These are phyloP conservation scores for Blastobasis adustella DNA, from an alignment of 2,888 invertebrate species.

Conservation along the genomic window DNA sequence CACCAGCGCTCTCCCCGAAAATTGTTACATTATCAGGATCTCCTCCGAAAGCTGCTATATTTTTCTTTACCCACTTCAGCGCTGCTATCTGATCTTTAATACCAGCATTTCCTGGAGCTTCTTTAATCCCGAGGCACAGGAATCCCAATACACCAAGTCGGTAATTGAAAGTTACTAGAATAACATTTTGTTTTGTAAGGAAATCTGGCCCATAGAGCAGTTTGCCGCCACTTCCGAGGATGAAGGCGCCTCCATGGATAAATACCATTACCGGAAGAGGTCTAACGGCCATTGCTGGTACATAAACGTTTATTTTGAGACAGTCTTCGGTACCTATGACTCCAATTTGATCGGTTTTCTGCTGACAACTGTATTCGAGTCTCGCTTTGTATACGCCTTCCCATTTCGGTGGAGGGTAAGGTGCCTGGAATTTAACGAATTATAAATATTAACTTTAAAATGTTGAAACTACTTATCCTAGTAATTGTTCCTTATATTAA, in stretches of 20 bases:
- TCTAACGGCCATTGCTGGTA: conserved; percentile 31
- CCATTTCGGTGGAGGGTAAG: conserved; percentile 56
- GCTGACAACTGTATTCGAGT: conserved; percentile 49
- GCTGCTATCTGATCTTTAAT: conserved; percentile 63
- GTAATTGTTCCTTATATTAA: too few species aligned
- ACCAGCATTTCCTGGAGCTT: conserved; percentile 62
- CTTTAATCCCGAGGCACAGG: conserved; percentile 52
- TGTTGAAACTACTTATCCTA: too few species aligned
- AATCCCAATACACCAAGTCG: conserved; percentile 58
- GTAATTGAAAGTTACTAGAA: conserved; percentile 60
- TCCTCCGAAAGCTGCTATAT: conserved; percentile 59
- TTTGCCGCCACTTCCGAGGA: conserved; percentile 54
- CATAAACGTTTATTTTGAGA: conserved; percentile 53
- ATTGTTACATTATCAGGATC: conserved; percentile 60
- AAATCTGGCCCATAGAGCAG: conserved; percentile 52
- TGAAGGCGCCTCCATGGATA: conserved; percentile 60
- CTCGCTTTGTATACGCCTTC: conserved; percentile 50
- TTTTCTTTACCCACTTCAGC: conserved; percentile 58
- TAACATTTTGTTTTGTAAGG: conserved; percentile 47
- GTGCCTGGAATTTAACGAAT: conserved; percentile 36
- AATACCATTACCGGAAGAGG: conserved; percentile 59
- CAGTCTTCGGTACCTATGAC: conserved; percentile 54
- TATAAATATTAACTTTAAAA: too few species aligned
- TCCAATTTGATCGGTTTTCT: conserved; percentile 22
- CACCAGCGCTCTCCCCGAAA: conserved; percentile 65